Evolutionary conservation across 37 sponge, comb jelly and placozoan genomes (phyloP).

Genomic region (Halisarca cf. caerulea): DNA sequence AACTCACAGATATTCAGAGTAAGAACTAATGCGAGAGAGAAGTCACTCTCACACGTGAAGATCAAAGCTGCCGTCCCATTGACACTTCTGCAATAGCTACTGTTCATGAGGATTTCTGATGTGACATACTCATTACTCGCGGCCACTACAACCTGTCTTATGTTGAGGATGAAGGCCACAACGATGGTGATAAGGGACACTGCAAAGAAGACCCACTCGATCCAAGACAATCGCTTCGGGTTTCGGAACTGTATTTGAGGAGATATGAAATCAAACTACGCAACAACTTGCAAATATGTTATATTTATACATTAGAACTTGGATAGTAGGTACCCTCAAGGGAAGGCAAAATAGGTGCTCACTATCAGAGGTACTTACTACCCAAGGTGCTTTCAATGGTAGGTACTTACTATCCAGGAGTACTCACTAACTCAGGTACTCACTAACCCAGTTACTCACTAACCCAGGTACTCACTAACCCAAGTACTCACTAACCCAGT

Average conservation of each 20-base stretch:
- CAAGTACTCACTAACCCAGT: too few species aligned
- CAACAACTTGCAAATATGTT: too few species aligned
- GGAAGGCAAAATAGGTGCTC: too few species aligned
- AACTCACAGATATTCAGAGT: background rate
- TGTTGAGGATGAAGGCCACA: background rate
- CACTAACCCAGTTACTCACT: too few species aligned
- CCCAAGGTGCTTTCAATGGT: too few species aligned
- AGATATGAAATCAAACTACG: too few species aligned
- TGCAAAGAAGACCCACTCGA: slow-evolving; percentile 6
- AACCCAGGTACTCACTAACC: too few species aligned
- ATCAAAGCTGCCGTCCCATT: background rate
- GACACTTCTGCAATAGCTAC: background rate
- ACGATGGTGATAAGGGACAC: background rate
- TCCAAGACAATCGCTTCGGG: background rate
- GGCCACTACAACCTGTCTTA: background rate
- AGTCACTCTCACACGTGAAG: slow-evolving; percentile 21
- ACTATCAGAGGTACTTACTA: too few species aligned
- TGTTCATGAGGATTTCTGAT: background rate
- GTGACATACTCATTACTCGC: background rate
- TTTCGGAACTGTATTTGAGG: slow-evolving; percentile 22
- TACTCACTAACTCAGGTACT: too few species aligned
- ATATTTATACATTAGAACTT: too few species aligned
- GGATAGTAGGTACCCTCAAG: too few species aligned
- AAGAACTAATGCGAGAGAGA: background rate
- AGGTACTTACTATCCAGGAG: too few species aligned